A percentile compares a stretch with the other conserved stretches of the same genome.
Evolutionary conservation across 2,888 invertebrate species (phyloP).

Genomic region (Drepanosiphum platanoidis): DNA sequence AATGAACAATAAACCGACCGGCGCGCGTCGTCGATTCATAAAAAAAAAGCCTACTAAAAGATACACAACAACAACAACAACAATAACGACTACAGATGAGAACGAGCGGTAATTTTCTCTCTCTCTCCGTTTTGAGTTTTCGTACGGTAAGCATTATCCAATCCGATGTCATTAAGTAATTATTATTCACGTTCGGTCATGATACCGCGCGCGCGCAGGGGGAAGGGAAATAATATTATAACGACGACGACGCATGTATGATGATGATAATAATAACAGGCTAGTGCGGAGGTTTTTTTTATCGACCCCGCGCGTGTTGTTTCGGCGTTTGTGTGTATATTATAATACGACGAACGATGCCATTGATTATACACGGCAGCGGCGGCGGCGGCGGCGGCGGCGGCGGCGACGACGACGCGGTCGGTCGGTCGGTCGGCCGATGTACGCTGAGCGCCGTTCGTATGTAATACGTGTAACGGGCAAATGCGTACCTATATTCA

Average conservation of each 20-base stretch:
- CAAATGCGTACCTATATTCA: slow-evolving; percentile 40
- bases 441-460: too few species aligned
- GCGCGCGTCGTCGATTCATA: neutral
- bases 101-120: neutral
- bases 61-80: neutral
- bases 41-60: too few species aligned
- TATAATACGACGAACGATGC: neutral
- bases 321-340: neutral
- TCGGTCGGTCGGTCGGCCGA: too few species aligned
- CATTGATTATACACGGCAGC: slow-evolving; percentile 56
- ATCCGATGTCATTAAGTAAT: slow-evolving; percentile 60
- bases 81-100: too few species aligned
- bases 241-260: neutral
- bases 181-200: slow-evolving; percentile 44
- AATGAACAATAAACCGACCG: too few species aligned
- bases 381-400: too few species aligned
- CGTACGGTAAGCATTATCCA: neutral
- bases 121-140: neutral
- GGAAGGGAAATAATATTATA: slow-evolving; percentile 10
- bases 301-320: neutral
- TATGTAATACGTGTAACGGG: slow-evolving; percentile 6
- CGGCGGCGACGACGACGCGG: too few species aligned
- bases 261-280: slow-evolving; percentile 42
- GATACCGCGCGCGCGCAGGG: neutral
- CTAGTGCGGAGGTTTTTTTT: slow-evolving; percentile 17